phyloP scores from a whole-genome alignment of 2,888 invertebrate species.

The Notocelia uddmanniana region DNA sequence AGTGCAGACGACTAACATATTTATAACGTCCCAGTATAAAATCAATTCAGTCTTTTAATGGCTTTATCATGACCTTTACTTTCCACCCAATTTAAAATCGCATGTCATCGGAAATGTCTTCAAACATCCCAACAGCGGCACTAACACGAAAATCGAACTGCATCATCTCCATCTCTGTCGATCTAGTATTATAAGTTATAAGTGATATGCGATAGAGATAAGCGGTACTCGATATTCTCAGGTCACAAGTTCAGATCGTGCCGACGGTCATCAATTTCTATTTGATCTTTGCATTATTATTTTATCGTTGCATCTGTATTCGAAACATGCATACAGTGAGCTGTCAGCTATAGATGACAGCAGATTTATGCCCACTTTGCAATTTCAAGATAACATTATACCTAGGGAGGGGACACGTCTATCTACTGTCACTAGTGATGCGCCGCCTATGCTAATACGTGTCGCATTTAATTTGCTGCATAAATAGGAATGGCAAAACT shows the following conservation, averaged over 20 bases:
- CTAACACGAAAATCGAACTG: no score
- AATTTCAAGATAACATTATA: constrained; percentile 36
- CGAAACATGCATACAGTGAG: constrained; percentile 14
- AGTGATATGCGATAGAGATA: no score
- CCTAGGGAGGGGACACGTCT: constrained; percentile 41
- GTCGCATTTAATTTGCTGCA: constrained; percentile 42
- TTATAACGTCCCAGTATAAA: neutral
- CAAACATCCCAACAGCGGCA: no score
- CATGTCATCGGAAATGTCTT: constrained; percentile 10
- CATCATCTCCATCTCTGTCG: no score
- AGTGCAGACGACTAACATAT: neutral
- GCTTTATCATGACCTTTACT: neutral
- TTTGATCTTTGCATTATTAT: constrained; percentile 20
- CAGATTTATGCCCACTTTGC: constrained; percentile 37
- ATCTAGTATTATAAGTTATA: no score
- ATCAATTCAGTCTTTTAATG: neutral
- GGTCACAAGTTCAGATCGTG: constrained; percentile 26
- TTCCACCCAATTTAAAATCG: constrained; percentile 11
- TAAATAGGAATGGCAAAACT: constrained; percentile 26
- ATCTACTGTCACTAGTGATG: constrained; percentile 35
- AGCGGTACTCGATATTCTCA: neutral
- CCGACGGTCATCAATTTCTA: constrained; percentile 18
- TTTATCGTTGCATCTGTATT: constrained; percentile 29
- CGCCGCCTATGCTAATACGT: constrained; percentile 34
- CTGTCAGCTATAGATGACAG: constrained; percentile 28